Conservation (phyloP, 1,140 invertebrate genomes). For the Temnothorax nylanderi region DNA sequence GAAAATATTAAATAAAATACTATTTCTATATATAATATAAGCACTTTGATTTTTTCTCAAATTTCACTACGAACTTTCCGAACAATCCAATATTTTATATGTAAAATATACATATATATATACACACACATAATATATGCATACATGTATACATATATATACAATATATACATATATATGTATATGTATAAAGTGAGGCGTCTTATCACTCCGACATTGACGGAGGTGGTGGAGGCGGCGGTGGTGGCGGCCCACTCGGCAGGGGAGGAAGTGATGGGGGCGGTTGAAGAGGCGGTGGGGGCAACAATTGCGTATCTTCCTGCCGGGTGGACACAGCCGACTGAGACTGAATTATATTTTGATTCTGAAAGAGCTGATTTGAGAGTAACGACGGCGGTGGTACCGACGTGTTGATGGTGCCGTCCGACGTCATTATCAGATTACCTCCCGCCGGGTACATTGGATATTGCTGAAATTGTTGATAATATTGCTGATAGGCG, state of each 20-base stretch:
- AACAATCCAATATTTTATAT: neutral
- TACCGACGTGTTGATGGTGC: slow-evolving; percentile 81
- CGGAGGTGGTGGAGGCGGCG: slow-evolving; percentile 9
- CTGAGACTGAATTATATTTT: slow-evolving; percentile 25
- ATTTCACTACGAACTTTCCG: neutral
- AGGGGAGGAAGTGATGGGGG: slow-evolving; percentile 83
- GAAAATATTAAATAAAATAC: neutral
- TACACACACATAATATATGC: neutral
- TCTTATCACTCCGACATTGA: neutral
- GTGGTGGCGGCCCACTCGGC: slow-evolving; percentile 77
- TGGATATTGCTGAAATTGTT: slow-evolving; percentile 74
- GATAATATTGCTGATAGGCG: slow-evolving; percentile 77
- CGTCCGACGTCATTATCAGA: slow-evolving; percentile 78
- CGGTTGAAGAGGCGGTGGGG: slow-evolving; percentile 81
- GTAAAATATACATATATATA: neutral
- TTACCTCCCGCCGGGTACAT: slow-evolving; percentile 75
- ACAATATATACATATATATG: neutral
- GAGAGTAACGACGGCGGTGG: slow-evolving; percentile 76
- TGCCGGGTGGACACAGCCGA: slow-evolving; percentile 28
- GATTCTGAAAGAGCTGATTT: slow-evolving; percentile 52
- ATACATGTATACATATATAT: neutral
- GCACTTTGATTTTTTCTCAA: no score
- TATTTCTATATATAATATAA: no score
- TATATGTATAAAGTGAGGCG: neutral
- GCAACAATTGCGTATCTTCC: slow-evolving; percentile 54